Percentiles rank a stretch among this genome's conserved stretches.
phyloP scores from a whole-genome alignment of 2,888 invertebrate genomes.

The Macrophya alboannulata region DNA sequence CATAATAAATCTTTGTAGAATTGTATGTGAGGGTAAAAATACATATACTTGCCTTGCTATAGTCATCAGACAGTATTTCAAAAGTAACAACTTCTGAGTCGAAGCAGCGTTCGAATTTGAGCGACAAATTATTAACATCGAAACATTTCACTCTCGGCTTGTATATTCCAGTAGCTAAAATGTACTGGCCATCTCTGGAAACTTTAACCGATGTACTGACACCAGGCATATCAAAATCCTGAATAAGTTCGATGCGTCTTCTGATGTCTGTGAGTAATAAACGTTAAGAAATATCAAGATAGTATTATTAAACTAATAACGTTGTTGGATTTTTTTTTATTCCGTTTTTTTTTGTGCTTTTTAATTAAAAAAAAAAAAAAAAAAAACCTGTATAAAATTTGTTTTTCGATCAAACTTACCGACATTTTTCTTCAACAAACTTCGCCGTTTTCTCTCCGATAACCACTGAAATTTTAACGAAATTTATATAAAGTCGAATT shows the following conservation, averaged over 20 bases:
- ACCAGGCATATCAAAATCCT: slow-evolving; percentile 99
- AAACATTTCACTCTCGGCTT: slow-evolving; percentile 98
- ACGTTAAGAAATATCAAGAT: slow-evolving; percentile 48
- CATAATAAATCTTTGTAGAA: background rate
- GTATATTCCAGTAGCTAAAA: slow-evolving; percentile 96
- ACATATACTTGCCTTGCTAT: slow-evolving; percentile 89
- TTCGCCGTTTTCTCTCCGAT: slow-evolving; percentile 91
- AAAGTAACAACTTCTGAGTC: slow-evolving; percentile 98
- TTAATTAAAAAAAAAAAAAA: background rate
- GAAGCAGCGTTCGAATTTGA: slow-evolving; percentile 99
- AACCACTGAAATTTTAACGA: slow-evolving; percentile 87
- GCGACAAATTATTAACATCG: slow-evolving; percentile 96
- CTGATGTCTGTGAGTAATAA: slow-evolving; percentile 85
- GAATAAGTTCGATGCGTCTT: slow-evolving; percentile 96
- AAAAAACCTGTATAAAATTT: background rate
- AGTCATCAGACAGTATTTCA: slow-evolving; percentile 96
- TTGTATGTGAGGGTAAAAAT: background rate
- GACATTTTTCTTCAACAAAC: slow-evolving; percentile 92
- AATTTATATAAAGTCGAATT: slow-evolving; percentile 23
- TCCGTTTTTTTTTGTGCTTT: background rate
- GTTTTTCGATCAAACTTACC: slow-evolving; percentile 77
- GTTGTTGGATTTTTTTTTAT: background rate
- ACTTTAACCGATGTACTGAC: slow-evolving; percentile 92
- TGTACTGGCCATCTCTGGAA: slow-evolving; percentile 95
- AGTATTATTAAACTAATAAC: background rate